Conservation (phyloP, 2,888 invertebrate genomes). For the Lysandra bellargus region DNA sequence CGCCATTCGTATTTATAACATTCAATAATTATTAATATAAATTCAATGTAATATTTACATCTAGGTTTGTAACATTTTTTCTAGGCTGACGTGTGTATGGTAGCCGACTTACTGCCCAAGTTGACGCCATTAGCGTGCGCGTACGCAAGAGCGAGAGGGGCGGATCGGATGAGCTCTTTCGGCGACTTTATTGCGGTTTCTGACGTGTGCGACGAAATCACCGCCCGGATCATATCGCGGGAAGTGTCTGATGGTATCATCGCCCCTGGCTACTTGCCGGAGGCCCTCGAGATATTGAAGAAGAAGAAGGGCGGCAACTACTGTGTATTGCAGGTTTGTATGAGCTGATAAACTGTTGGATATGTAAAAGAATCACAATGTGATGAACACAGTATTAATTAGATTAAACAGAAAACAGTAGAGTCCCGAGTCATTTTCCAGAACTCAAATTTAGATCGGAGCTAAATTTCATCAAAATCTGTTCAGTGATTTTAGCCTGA, state of each 20-base stretch:
- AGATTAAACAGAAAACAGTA: too few species aligned
- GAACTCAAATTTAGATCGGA: too few species aligned
- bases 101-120: slow-evolving; percentile 87
- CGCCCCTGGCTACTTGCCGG: slow-evolving; percentile 93
- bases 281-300: slow-evolving; percentile 91
- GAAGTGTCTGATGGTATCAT: slow-evolving; percentile 99
- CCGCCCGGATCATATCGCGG: slow-evolving; percentile 94
- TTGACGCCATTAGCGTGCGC: slow-evolving; percentile 93
- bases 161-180: slow-evolving; percentile 99
- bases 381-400: too few species aligned
- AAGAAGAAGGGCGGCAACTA: slow-evolving; percentile 98
- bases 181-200: slow-evolving; percentile 98
- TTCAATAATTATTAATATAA: not conserved
- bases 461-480: too few species aligned
- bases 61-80: not conserved
- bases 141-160: slow-evolving; percentile 97
- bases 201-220: slow-evolving; percentile 92
- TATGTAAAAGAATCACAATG: too few species aligned
- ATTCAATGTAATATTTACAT: not conserved
- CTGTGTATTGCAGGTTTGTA: slow-evolving; percentile 88
- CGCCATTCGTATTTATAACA: too few species aligned
- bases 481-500: too few species aligned
- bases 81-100: slow-evolving; percentile 95
- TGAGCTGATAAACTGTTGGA: too few species aligned
- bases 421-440: too few species aligned